Conservation (phyloP, 2,797 vertebrate species). For the Ambastaia sidthimunki region DNA sequence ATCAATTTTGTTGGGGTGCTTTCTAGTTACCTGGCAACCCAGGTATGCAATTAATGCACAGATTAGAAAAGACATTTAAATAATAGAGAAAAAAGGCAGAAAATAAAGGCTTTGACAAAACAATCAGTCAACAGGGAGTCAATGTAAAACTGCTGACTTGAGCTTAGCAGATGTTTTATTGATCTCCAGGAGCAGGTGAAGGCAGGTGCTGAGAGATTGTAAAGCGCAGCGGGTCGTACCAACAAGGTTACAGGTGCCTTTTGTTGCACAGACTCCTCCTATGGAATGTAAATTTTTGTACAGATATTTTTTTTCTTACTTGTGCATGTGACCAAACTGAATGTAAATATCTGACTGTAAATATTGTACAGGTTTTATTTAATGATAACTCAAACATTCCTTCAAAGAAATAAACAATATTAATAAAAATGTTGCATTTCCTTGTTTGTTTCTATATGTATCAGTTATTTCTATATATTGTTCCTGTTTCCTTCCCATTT, state of each 20-base stretch:
- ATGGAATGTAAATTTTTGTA: constrained; percentile 77
- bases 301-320: constrained; percentile 62
- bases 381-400: constrained; percentile 69
- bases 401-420: constrained; percentile 68
- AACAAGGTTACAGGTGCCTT: constrained; percentile 79
- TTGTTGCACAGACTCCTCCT: constrained; percentile 75
- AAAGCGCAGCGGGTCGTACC: constrained; percentile 60
- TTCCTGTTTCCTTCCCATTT: constrained; percentile 27
- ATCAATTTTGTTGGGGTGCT: neutral
- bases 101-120: constrained; percentile 15
- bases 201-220: constrained; percentile 52
- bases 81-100: constrained; percentile 13
- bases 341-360: constrained; percentile 77
- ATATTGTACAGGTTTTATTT: constrained; percentile 81
- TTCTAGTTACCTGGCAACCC: constrained; percentile 35
- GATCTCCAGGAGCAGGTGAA: constrained; percentile 25
- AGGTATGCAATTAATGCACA: constrained; percentile 23
- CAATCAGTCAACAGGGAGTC: constrained; percentile 9
- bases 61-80: constrained; percentile 16
- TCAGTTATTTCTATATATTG: neutral
- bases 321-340: constrained; percentile 73
- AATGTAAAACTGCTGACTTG: constrained; percentile 10
- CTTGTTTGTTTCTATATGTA: neutral
- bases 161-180: constrained; percentile 19
- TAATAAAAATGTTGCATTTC: constrained; percentile 41